A percentile compares a stretch with the other conserved stretches of the same genome.
These are phyloP conservation scores for Calliphora vomitoria DNA, from an alignment of 2,888 invertebrate genomes.

Conservation along the genomic window DNA sequence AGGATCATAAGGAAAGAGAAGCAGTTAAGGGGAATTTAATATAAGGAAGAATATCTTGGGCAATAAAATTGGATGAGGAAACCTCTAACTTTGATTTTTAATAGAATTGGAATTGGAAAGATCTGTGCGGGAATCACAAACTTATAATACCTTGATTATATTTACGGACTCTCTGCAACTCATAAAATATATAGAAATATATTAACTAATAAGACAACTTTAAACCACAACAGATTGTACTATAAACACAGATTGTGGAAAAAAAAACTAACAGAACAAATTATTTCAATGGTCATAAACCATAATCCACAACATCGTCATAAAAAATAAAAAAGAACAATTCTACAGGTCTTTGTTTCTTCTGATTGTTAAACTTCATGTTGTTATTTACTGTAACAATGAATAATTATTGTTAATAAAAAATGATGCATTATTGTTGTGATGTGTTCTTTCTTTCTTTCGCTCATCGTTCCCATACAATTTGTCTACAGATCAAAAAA, in stretches of 20 bases:
- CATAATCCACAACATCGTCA: slow-evolving; percentile 22
- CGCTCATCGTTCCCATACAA: background rate
- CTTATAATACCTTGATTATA: too few species aligned
- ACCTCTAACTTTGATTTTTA: too few species aligned
- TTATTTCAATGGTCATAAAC: slow-evolving; percentile 15
- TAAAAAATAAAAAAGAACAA: background rate
- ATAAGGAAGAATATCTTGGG: too few species aligned
- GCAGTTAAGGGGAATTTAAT: too few species aligned
- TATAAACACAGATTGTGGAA: background rate
- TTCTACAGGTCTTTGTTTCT: background rate
- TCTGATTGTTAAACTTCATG: background rate
- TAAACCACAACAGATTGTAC: background rate
- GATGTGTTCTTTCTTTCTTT: background rate
- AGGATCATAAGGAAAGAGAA: too few species aligned
- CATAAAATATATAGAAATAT: background rate
- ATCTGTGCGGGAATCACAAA: too few species aligned
- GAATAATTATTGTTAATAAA: slow-evolving; percentile 69
- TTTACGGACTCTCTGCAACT: too few species aligned
- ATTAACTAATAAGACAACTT: background rate
- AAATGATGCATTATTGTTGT: slow-evolving; percentile 54
- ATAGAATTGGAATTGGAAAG: too few species aligned
- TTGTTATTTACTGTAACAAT: slow-evolving; percentile 45
- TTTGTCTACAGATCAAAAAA: background rate
- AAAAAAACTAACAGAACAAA: background rate
- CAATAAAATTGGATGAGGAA: too few species aligned